phyloP scores from a whole-genome alignment of 2,888 invertebrate genomes.

The Orgyia antiqua region DNA sequence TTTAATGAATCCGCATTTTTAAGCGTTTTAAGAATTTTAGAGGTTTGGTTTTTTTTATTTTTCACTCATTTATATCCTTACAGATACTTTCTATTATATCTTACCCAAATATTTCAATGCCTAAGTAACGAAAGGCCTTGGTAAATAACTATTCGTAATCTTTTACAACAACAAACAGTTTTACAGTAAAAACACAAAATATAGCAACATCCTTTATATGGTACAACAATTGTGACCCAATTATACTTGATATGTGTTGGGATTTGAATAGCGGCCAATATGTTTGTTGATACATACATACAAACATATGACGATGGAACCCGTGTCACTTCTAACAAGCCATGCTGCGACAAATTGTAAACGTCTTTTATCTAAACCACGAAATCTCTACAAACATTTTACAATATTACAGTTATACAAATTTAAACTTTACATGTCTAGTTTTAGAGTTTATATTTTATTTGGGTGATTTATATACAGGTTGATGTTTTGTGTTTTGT shows the following conservation, averaged over 20 bases:
- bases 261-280: slow-evolving; percentile 30
- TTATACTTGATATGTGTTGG: slow-evolving; percentile 1
- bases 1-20: background rate
- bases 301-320: slow-evolving; percentile 36
- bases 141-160: no score
- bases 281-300: slow-evolving; percentile 26
- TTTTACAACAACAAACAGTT: no score
- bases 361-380: slow-evolving; percentile 36
- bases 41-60: background rate
- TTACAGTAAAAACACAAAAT: no score
- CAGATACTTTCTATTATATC: background rate
- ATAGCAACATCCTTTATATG: no score
- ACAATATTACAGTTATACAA: slow-evolving; percentile 1
- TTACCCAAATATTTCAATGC: background rate
- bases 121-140: no score
- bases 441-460: slow-evolving; percentile 1
- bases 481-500: slow-evolving; percentile 18
- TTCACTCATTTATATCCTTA: background rate
- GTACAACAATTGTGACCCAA: background rate
- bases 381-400: slow-evolving; percentile 7
- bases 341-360: slow-evolving; percentile 40
- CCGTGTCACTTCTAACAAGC: slow-evolving; percentile 51
- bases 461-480: slow-evolving; percentile 3
- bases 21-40: background rate
- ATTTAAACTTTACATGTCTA: background rate